Evolutionary conservation across 1,140 invertebrate genomes (phyloP), one percentile per base, ranked within the genome.

Genomic region (Hormaphis cornu): DNA sequence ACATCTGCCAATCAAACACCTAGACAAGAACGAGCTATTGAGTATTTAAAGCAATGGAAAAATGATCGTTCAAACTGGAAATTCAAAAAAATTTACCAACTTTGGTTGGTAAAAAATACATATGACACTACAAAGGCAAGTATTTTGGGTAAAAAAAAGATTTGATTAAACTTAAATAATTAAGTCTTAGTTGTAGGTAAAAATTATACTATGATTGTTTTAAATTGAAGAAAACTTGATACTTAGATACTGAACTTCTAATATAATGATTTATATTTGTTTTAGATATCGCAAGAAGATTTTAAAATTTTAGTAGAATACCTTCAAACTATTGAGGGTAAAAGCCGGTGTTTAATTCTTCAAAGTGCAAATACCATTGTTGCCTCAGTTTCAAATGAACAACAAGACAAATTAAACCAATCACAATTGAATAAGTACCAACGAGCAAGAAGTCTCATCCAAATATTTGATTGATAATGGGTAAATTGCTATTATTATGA

Each of bases 11-110:
- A 4, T 8, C 22, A n/a, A 35, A 33, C 28, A 33, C 18, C 61
- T 10, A 30, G 61, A 16, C 44, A 66, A 35, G 61, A 66, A 66
- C 61, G 44, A 35, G 61, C 61, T 6, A 5, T 48, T 16, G 44
- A 50, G 4, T 66, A 66, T 48, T 66, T 66, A 22, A 48, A 50
- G 26, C 42, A 66, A 50, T 66, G 61, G 61, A 66, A 66, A 33
- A 66, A 66, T 50, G 44, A 66, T 8, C 40, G 44, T 3, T 20
- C 24, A 16, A 66, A 48, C 50, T 66, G 61, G 61, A 66, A 66
- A 4, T 66, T 66, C 9, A 66, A 66, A 33, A 66, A 66, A 50
- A 66, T 50, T 66, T 35, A 30, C 50, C 61, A 66, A 66, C 26
- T 50, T 20, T 66, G 61, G 61, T 66, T 66, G 28, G 50, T 66